Percentiles rank a stretch among this genome's conserved stretches.
Conservation (phyloP, 2,113 vertebrate genomes). For the Carassius auratus region DNA sequence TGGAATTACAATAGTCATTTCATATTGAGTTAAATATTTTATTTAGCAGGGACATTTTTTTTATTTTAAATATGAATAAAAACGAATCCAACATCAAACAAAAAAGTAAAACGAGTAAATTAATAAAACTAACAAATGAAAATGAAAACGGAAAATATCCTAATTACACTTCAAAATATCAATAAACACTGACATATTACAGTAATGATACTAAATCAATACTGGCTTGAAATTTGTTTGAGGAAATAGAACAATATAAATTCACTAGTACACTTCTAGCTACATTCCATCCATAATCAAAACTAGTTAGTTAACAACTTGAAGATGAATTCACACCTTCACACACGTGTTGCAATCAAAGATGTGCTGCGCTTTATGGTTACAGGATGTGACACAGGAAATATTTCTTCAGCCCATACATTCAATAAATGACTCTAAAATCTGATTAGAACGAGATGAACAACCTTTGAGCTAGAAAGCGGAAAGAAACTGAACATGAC, state of each 20-base stretch:
- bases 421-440: background rate
- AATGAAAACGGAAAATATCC: background rate
- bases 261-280: background rate
- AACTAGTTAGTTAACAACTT: background rate
- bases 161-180: background rate
- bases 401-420: background rate
- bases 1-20: no score
- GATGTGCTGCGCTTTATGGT: background rate
- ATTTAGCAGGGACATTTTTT: no score
- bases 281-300: background rate
- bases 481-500: background rate
- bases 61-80: no score
- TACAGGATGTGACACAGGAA: conserved; percentile 22
- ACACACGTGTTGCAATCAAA: background rate
- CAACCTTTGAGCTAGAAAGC: conserved; percentile 3
- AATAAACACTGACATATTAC: no score
- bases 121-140: no score
- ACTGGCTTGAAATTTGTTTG: background rate
- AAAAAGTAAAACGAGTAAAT: no score
- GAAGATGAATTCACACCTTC: background rate
- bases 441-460: background rate
- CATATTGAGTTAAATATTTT: no score
- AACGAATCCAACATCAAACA: no score
- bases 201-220: background rate
- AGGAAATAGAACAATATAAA: background rate